These are phyloP conservation scores for Vombatus ursinus DNA, from an alignment of 2,113 vertebrate species.

Conservation along the genomic window DNA sequence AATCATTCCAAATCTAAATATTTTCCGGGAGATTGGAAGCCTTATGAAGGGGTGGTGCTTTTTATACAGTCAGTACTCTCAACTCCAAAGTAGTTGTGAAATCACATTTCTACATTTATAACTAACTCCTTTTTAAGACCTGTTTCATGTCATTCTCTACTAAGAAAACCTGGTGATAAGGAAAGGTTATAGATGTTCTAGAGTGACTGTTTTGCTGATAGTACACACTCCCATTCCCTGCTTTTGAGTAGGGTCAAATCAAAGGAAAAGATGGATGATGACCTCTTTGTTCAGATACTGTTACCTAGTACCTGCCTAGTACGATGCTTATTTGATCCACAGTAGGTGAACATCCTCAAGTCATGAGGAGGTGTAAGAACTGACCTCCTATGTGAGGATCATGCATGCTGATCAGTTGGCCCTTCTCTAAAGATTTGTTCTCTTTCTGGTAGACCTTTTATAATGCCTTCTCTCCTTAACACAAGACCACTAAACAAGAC, in stretches of 20 bases:
- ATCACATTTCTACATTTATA: neutral
- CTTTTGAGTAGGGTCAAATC: neutral
- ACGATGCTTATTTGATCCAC: neutral
- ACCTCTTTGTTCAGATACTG: neutral
- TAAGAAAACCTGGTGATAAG: neutral
- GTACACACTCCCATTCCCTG: neutral
- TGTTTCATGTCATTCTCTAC: neutral
- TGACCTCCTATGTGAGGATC: neutral
- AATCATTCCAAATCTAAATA: neutral
- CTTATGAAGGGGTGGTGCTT: conserved; percentile 1
- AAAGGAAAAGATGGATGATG: neutral
- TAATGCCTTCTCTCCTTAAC: conserved; percentile 5
- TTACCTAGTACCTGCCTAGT: neutral
- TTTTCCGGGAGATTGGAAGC: conserved; percentile 20
- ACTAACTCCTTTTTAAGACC: neutral
- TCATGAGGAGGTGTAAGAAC: neutral
- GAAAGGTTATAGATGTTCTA: too few relatives aligned
- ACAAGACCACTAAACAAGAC: neutral
- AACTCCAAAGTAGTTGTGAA: neutral
- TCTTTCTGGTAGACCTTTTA: conserved; percentile 2
- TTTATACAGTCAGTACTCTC: neutral
- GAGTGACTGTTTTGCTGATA: too few relatives aligned
- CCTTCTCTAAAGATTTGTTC: neutral
- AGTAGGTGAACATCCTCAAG: neutral
- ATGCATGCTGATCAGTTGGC: neutral